These are phyloP conservation scores for Zosterops lateralis DNA, from an alignment of 2,113 vertebrate genomes.

Conservation along the genomic window DNA sequence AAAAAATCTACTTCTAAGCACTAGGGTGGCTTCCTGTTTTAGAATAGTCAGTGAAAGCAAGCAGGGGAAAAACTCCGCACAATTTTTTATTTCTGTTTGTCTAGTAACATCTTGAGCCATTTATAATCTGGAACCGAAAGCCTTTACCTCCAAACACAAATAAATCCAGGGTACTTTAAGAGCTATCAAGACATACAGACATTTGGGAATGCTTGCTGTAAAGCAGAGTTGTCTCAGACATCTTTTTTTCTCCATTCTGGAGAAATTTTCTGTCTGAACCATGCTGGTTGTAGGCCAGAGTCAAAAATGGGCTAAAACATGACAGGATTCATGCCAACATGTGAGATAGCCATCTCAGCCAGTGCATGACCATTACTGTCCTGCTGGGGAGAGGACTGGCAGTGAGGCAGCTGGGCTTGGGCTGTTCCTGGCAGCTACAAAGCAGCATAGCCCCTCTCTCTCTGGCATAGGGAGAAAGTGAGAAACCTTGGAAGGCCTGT, in stretches of 20 bases:
- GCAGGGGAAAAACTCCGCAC: background rate
- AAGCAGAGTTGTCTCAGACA: background rate
- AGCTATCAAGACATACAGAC: background rate
- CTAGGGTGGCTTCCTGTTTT: background rate
- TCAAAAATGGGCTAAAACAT: background rate
- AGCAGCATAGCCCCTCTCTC: background rate
- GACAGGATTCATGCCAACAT: rapidly evolving
- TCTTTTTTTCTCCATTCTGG: background rate
- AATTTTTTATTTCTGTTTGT: background rate
- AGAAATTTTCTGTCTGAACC: background rate
- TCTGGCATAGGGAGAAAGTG: rapidly evolving
- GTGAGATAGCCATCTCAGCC: background rate
- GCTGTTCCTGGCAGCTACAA: background rate
- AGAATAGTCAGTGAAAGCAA: background rate
- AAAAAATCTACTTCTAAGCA: background rate
- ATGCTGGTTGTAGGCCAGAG: background rate
- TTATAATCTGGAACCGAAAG: background rate
- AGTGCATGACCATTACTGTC: rapidly evolving
- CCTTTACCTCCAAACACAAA: background rate
- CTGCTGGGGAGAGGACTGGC: background rate
- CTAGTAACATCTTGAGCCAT: background rate
- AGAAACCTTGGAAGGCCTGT: rapidly evolving
- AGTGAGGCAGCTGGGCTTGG: background rate
- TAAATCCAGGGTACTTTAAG: background rate
- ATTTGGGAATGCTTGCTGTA: background rate